phyloP scores from a whole-genome alignment of 1,140 invertebrate species.

The Drosophila kanapiae region DNA sequence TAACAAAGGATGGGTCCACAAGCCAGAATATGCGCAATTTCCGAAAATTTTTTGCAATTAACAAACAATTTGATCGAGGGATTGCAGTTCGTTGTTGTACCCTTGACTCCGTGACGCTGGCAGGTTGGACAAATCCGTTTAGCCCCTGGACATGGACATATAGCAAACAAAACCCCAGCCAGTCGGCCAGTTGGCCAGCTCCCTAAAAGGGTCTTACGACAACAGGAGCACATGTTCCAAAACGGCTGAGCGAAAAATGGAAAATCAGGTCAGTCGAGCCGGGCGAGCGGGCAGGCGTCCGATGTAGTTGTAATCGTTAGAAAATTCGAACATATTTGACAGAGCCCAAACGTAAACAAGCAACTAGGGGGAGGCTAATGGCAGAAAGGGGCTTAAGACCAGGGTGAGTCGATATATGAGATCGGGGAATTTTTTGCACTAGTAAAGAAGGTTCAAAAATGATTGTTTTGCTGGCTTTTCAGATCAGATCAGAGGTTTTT shows the following conservation, averaged over 20 bases:
- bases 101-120: constrained; percentile 52
- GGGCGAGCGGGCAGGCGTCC: constrained; percentile 16
- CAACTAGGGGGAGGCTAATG: constrained; percentile 14
- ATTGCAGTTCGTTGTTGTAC: constrained; percentile 27
- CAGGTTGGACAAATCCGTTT: constrained; percentile 80
- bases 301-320: constrained; percentile 81
- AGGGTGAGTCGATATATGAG: constrained; percentile 9
- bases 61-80: constrained; percentile 71
- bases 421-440: not conserved
- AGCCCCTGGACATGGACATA: constrained; percentile 48
- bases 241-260: constrained; percentile 65
- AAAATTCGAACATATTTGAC: constrained; percentile 84
- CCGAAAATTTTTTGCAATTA: constrained; percentile 71
- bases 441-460: not conserved
- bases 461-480: not conserved
- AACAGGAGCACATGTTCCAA: constrained; percentile 75
- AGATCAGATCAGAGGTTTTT: not conserved
- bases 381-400: constrained; percentile 18
- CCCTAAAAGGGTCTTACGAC: constrained; percentile 34
- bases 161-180: constrained; percentile 38
- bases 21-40: constrained; percentile 56
- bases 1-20: constrained; percentile 14
- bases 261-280: constrained; percentile 70
- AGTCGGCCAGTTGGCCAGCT: constrained; percentile 23
- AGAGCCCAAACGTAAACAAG: constrained; percentile 80